phyloP scores from a whole-genome alignment of 2,797 vertebrate species.

The Pseudochirops corinnae region DNA sequence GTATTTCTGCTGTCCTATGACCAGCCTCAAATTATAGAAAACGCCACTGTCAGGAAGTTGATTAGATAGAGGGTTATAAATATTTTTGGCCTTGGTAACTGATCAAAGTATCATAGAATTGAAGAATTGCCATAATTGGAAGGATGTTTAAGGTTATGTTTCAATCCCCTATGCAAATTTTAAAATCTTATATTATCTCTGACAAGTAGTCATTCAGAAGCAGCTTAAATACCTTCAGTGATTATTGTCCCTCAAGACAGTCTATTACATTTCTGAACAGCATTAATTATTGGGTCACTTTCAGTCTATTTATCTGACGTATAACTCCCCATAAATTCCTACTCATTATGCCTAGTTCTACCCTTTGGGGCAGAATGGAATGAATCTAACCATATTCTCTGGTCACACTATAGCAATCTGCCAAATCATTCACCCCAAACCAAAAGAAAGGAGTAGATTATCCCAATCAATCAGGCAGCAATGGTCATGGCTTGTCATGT shows the following conservation, averaged over 20 bases:
- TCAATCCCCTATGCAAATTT: background rate
- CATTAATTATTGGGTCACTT: background rate
- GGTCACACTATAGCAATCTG: background rate
- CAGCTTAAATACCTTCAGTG: background rate
- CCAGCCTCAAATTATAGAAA: background rate
- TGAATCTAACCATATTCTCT: background rate
- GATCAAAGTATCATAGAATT: background rate
- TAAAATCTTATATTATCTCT: background rate
- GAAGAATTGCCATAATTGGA: background rate
- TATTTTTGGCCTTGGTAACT: background rate
- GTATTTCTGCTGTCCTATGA: background rate
- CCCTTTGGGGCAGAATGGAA: background rate
- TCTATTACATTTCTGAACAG: background rate
- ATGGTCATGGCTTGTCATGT: too few species aligned
- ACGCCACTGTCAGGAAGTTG: background rate
- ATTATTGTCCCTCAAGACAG: background rate
- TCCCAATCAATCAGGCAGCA: too few species aligned
- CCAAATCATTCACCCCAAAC: background rate
- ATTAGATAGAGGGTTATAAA: background rate
- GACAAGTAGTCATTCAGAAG: background rate
- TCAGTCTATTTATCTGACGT: background rate
- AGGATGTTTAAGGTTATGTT: background rate
- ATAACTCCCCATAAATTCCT: background rate
- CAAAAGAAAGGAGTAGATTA: background rate
- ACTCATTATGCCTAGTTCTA: too few species aligned